Base-by-base conservation (phyloP, 1,140 invertebrate genomes). In the Liolophura sinensis region DNA sequence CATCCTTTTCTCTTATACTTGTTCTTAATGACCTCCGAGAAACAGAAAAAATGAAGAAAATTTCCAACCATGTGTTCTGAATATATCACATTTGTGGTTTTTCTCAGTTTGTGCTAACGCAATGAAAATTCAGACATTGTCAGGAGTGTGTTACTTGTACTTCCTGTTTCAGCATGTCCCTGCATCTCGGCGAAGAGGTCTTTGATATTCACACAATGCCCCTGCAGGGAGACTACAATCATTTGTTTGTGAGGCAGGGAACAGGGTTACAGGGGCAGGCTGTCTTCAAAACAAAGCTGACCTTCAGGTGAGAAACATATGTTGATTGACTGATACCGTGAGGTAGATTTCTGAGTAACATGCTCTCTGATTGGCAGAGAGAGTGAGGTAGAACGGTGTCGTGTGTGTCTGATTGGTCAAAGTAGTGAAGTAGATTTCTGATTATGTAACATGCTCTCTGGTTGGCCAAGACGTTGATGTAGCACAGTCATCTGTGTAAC, bases 161-260 rank as follows among this genome's bases (percentile, higher is more conserved):
- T 47, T 68, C 52, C 56, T 68, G 40, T 60, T 54, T 59, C 14
- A 96, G 93, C 71, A 93, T 98, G 90, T 97, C 96, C n/a, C 85
- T 99, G 22, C 94, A 98, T 85, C 88, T 99, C 51, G 97, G 97
- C 27, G 91, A 91, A 54, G 97, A 99, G 88, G 95, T 99, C 70
- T 99, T 99, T 82, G 97, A 99, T 81, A 93, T 99, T 0, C 95
- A 98, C 77, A 92, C 93, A 72, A 96, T 98, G 82, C 93, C 94
- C 0, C 71, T 89, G 11, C 87, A 94, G 86, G 93, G 93, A 20
- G 94, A 96, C 80, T 92, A 94, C 85, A 97, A 97, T 84, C 95
- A 98, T 84, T 85, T 98, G 67, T 98, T 95, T 83, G 94, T 99
- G 72, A 89, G 97, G 18, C 96, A 98, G 89, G 96, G 97, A 48